These are phyloP conservation scores for Lepidurus arcticus DNA, from an alignment of 1,140 invertebrate species.

Conservation along the genomic window DNA sequence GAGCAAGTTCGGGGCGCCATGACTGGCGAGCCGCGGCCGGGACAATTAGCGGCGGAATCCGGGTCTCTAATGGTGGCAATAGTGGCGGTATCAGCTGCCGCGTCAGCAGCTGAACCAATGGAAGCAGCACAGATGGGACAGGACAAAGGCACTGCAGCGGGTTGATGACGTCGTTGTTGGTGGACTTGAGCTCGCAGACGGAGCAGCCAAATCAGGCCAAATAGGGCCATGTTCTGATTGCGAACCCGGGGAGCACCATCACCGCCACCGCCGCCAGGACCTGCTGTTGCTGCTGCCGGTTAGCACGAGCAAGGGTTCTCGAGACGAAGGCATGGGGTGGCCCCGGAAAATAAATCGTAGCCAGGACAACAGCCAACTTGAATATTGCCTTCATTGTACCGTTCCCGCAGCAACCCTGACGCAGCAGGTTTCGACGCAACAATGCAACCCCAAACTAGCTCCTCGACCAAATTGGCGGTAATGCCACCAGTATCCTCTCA, in stretches of 20 bases:
- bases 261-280: not conserved
- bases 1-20: conserved; percentile 1
- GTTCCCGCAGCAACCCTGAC: conserved; percentile 20
- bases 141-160: not conserved
- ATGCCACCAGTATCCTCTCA: not conserved
- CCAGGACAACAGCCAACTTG: conserved; percentile 1
- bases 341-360: not conserved
- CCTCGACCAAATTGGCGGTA: conserved; percentile 14
- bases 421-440: conserved; percentile 17
- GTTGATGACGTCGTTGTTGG: conserved; percentile 12
- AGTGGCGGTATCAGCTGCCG: not conserved
- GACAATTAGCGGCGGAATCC: not conserved
- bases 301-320: not conserved
- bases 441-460: not conserved
- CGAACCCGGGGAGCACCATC: conserved; percentile 37
- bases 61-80: not conserved
- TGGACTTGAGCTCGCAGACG: conserved; percentile 67
- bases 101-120: not conserved
- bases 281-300: conserved; percentile 8
- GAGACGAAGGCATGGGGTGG: not conserved
- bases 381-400: conserved; percentile 18
- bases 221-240: conserved; percentile 65
- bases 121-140: not conserved
- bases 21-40: not conserved
- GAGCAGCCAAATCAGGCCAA: conserved; percentile 75